Evolutionary conservation across 2,113 vertebrate genomes (phyloP).

Genomic region (Bostrychus sinensis): DNA sequence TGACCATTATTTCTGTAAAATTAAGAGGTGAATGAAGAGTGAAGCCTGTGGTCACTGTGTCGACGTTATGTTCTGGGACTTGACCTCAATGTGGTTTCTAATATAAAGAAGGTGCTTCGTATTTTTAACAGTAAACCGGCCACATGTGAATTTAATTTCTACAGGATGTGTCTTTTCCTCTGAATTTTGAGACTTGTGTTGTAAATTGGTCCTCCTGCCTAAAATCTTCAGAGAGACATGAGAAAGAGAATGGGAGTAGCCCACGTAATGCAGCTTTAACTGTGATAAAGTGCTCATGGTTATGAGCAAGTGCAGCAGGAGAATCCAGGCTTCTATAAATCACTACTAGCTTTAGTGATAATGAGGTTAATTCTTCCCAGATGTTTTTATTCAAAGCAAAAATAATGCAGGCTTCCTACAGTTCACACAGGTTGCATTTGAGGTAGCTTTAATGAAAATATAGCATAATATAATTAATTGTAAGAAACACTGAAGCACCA

Average conservation of each 20-base stretch:
- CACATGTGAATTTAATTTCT: slow-evolving; percentile 53
- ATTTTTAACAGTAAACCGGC: slow-evolving; percentile 8
- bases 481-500: no score
- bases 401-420: slow-evolving; percentile 45
- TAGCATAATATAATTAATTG: no score
- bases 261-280: slow-evolving; percentile 44
- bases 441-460: no score
- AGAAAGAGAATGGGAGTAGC: slow-evolving; percentile 37
- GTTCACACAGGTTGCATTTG: slow-evolving; percentile 12
- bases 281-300: slow-evolving; percentile 62
- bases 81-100: slow-evolving; percentile 14
- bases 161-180: slow-evolving; percentile 49
- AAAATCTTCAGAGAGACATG: slow-evolving; percentile 30
- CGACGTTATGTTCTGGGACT: neutral
- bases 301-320: slow-evolving; percentile 60
- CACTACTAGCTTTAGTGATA: slow-evolving; percentile 59
- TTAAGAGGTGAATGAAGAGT: slow-evolving; percentile 17
- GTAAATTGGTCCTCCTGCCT: slow-evolving; percentile 55
- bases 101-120: slow-evolving; percentile 40
- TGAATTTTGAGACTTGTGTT: slow-evolving; percentile 49
- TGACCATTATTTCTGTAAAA: no score
- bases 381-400: slow-evolving; percentile 64
- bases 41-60: slow-evolving; percentile 20
- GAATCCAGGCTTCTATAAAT: slow-evolving; percentile 59
- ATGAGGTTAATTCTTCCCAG: slow-evolving; percentile 72